Percentiles rank a stretch among this genome's conserved stretches.
Evolutionary conservation across 2,113 vertebrate genomes (phyloP).

Genomic region (Lontra canadensis): DNA sequence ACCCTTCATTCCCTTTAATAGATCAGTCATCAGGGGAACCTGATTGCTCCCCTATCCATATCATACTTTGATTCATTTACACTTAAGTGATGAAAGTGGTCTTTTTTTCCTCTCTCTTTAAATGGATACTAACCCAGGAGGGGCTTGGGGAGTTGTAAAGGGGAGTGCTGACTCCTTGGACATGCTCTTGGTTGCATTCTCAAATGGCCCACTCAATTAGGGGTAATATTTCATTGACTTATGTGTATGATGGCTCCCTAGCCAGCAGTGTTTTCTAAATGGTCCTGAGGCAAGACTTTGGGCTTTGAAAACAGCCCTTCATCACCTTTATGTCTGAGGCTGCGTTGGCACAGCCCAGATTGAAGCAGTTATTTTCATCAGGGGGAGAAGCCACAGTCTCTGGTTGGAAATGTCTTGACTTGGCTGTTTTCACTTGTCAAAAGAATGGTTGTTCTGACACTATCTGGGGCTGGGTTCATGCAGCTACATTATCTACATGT

Average conservation of each 20-base stretch:
- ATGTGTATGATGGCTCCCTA: constrained; percentile 72
- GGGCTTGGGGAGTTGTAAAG: constrained; percentile 81
- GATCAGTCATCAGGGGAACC: constrained; percentile 81
- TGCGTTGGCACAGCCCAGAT: not conserved
- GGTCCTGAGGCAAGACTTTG: constrained; percentile 82
- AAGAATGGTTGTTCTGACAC: not conserved
- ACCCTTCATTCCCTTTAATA: constrained; percentile 75
- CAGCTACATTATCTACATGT: not conserved
- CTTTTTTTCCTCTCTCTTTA: constrained; percentile 54
- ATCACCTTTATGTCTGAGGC: constrained; percentile 69
- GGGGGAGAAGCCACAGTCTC: not conserved
- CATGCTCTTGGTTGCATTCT: constrained; percentile 80
- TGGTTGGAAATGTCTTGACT: not conserved
- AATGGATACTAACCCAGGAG: constrained; percentile 70
- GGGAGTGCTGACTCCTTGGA: constrained; percentile 82
- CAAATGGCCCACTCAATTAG: constrained; percentile 82
- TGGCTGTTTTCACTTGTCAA: not conserved
- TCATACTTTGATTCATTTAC: constrained; percentile 81
- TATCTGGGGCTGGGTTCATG: not conserved
- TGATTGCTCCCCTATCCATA: constrained; percentile 79
- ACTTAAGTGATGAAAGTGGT: constrained; percentile 71
- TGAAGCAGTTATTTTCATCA: constrained; percentile 34
- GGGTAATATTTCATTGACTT: constrained; percentile 82
- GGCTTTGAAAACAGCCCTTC: constrained; percentile 70
- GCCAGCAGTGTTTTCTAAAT: constrained; percentile 79